Conservation (phyloP, 2,797 vertebrate genomes). For the Sebastes diploproa region DNA sequence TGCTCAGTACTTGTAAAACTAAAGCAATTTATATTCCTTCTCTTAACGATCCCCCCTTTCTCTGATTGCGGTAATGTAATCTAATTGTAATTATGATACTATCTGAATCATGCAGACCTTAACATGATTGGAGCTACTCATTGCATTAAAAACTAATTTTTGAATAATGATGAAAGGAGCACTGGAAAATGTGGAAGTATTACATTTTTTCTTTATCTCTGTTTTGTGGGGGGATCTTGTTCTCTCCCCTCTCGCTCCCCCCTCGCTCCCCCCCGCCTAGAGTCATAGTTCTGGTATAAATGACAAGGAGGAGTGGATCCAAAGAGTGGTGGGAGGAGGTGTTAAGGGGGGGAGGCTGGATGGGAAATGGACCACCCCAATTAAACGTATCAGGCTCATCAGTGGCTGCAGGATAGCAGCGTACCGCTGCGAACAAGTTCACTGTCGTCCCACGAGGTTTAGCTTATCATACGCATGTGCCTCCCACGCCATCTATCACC, state of each 20-base stretch:
- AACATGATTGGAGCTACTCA: constrained; percentile 99
- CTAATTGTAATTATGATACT: constrained; percentile 99
- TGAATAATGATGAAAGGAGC: constrained; percentile 99
- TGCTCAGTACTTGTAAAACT: constrained; percentile 99
- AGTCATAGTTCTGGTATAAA: constrained; percentile 72
- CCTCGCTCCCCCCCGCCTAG: constrained; percentile 46
- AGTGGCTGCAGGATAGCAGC: constrained; percentile 64
- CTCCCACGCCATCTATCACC: constrained; percentile 40
- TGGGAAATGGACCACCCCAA: constrained; percentile 77
- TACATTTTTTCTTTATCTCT: constrained; percentile 96
- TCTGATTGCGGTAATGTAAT: constrained; percentile 99
- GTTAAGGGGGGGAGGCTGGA: constrained; percentile 5
- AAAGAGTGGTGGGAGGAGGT: constrained; percentile 40
- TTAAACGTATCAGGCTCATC: constrained; percentile 81
- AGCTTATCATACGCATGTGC: constrained; percentile 59
- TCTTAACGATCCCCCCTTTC: constrained; percentile 99
- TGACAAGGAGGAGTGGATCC: constrained; percentile 70
- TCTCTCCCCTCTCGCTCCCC: constrained; percentile 6
- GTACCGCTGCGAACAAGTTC: constrained; percentile 57
- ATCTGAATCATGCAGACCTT: constrained; percentile 99
- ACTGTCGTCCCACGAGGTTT: constrained; percentile 66
- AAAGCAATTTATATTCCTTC: constrained; percentile 99
- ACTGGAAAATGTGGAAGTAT: constrained; percentile 99
- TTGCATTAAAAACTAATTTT: constrained; percentile 99
- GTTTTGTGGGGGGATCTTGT: constrained; percentile 82